phyloP scores from a whole-genome alignment of 2,888 invertebrate species.

The Timema podura region DNA sequence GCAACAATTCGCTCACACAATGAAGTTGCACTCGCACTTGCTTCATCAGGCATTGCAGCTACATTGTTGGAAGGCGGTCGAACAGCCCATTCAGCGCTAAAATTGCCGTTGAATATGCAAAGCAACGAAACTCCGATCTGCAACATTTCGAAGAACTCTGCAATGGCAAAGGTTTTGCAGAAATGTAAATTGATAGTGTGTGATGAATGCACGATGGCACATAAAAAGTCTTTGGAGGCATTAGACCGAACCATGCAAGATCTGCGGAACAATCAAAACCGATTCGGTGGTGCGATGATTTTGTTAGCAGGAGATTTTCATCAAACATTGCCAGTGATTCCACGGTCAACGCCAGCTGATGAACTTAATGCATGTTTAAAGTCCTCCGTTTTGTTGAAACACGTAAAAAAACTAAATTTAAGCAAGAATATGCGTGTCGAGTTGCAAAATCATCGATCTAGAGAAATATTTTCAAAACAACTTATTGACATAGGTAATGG shows the following conservation, averaged over 20 bases:
- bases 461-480: background rate
- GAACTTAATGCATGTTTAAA: slow-evolving; percentile 13
- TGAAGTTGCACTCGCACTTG: too few relatives aligned
- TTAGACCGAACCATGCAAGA: background rate
- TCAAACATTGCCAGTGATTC: slow-evolving; percentile 2
- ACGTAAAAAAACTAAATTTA: background rate
- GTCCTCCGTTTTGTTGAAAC: background rate
- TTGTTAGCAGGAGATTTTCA: slow-evolving; percentile 5
- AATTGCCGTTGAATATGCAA: too few relatives aligned
- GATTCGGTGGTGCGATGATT: background rate
- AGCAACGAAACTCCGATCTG: too few relatives aligned
- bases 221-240: slow-evolving; percentile 9
- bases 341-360: slow-evolving; percentile 1
- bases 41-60: too few relatives aligned
- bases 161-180: too few relatives aligned
- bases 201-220: background rate
- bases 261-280: slow-evolving; percentile 1
- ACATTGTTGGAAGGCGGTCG: too few relatives aligned
- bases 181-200: too few relatives aligned
- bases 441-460: background rate
- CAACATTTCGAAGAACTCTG: too few relatives aligned
- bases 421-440: background rate
- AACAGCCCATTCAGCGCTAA: too few relatives aligned
- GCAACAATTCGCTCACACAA: too few relatives aligned
- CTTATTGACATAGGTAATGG: background rate